Evolutionary conservation across 2,888 invertebrate genomes (phyloP), one percentile per base, ranked within the genome.

Genomic region (Caenorhabditis macrosperma): DNA sequence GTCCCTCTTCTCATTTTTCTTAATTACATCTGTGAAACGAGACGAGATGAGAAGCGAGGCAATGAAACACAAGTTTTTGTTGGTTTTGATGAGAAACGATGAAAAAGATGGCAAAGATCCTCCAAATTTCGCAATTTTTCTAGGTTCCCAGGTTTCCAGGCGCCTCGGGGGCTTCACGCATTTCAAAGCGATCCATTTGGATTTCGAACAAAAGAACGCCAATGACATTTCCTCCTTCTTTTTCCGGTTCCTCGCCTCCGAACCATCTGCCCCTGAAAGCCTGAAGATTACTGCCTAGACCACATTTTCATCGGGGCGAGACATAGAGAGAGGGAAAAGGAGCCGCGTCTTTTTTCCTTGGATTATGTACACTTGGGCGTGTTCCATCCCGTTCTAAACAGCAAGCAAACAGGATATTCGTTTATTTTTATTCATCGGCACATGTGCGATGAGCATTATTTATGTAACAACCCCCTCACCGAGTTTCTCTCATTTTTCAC

Each of bases 391-490:
- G n/a, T 44, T 17, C 9, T 38, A 10, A 38, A 10, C 15, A 6
- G 15, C 9, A 33, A 10, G 12, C 57, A 46, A 59, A 55, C 44
- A 61, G 54, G 71, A 71, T 33, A 33, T 48, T 63, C 28, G 30
- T 26, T 44, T 38, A 22, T 54, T 59, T 54, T 61, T 28, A 71
- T 54, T 60, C 52, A 46, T 55, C 38, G 24, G 55, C 71, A 72
- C 50, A 41, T 69, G 52, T 71, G 50, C 55, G 57, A 59, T 59
- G 68, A 69, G 55, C 71, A 72, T 72, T 63, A 55, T 72, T 63
- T 35, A 72, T 72, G 71, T 63, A 55, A 72, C 71, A 63, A 71
- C n/a, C n/a, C n/a, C n/a, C n/a, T n/a, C n/a, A n/a, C 68, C 12
- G n/a, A 2, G 22, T 12, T 33, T 61, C 41, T 61, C 74, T 74